Evolutionary conservation across 2,888 invertebrate species (phyloP), one percentile per base, ranked within the genome.

Genomic region (Phalangium opilio): DNA sequence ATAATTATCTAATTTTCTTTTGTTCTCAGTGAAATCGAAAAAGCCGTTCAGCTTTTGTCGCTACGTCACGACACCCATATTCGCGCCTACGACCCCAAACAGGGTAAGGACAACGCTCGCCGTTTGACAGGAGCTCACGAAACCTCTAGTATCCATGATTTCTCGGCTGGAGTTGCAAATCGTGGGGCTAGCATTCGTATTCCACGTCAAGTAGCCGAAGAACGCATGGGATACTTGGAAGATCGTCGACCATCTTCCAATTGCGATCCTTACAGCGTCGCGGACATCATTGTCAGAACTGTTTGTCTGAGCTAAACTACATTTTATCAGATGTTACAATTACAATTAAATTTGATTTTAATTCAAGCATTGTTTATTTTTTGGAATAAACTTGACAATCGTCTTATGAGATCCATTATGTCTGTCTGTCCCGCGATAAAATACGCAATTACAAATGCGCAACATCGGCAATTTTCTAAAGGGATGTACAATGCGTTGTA

Each of bases 111-210:
- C 73, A 98, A 98, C 70, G 89, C 85, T 66, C 78, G 95, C 55
- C 79, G 96, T 55, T 74, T 98, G 51, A 96, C 90, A 47, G 96
- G 96, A 49, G 77, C 75, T 58, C 91, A 90, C 66, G 96, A 98
- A 70, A 98, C 96, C 2, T 90, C 93, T 61, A 86, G 83, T 60
- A 95, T 98, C 66, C 83, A 89, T 65, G 89, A 95, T 67, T 98
- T 98, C 69, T 90, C 90, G 59, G 83, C 84, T 44, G 89, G 76
- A 45, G 89, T 93, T 8, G 95, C 93, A 36, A 89, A 90, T 69
- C 82, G 93, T 56, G 89, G 84, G 41, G 83, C 83, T 67, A 90
- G 89, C 66, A 85, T 96, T 67, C 79, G 96, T 56, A 93, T 95
- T 65, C 93, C 93, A 4, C 77, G 91, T 18, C 60, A 61, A 41